phyloP scores from a whole-genome alignment of 1,140 invertebrate genomes.

The Glomeris maerens region DNA sequence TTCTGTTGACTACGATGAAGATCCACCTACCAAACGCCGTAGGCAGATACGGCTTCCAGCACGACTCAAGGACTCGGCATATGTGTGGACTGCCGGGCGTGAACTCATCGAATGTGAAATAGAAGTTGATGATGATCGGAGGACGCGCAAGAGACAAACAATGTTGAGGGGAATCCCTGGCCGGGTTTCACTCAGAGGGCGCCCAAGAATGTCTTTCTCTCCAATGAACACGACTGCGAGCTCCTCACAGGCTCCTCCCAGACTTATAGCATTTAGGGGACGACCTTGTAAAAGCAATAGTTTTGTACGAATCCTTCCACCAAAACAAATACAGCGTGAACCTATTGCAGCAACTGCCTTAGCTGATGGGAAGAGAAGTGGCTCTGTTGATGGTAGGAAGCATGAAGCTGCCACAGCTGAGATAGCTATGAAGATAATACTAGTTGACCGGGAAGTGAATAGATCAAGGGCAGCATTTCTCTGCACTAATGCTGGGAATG shows the following conservation, averaged over 20 bases:
- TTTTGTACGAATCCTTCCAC: no score
- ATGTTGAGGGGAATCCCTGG: background rate
- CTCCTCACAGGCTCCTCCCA: background rate
- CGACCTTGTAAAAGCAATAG: background rate
- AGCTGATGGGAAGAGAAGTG: no score
- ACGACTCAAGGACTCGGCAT: conserved; percentile 6
- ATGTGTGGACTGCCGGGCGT: conserved; percentile 2
- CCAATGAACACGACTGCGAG: background rate
- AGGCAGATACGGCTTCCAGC: conserved; percentile 5
- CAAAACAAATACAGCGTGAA: no score
- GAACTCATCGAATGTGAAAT: background rate
- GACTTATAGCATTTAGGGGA: background rate
- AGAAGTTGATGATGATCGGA: background rate
- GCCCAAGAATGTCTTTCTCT: background rate
- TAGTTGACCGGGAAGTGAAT: no score
- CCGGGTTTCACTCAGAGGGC: background rate
- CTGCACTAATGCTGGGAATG: no score
- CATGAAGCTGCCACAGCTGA: no score
- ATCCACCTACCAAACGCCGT: background rate
- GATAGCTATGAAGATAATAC: no score
- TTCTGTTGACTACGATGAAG: background rate
- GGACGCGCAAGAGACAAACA: background rate
- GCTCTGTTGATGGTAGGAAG: no score
- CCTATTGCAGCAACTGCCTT: no score
- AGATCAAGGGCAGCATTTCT: no score